A percentile compares a stretch with the other conserved stretches of the same genome.
Conservation (phyloP, 2,888 invertebrate species). For the Parochlus steinenii region DNA sequence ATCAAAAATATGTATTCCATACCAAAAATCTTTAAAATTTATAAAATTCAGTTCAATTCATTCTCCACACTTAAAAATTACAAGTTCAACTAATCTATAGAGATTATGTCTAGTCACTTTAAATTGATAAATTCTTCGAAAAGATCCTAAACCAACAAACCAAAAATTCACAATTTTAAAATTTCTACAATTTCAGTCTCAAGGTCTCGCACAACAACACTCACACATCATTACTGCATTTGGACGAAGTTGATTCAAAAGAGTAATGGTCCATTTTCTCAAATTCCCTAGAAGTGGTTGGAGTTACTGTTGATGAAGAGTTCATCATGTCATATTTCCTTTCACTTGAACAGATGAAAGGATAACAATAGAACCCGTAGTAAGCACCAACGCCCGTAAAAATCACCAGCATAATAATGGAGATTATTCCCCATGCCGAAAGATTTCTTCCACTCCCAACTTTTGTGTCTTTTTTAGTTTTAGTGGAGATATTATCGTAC, state of each 20-base stretch:
- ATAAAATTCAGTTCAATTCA: too few relatives aligned
- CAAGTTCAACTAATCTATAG: too few relatives aligned
- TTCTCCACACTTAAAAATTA: too few relatives aligned
- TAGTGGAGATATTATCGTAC: background rate
- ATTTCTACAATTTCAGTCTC: too few relatives aligned
- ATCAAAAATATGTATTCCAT: too few relatives aligned
- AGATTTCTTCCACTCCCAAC: slow-evolving; percentile 18
- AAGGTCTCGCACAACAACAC: too few relatives aligned
- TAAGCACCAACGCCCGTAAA: slow-evolving; percentile 38
- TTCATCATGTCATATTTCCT: slow-evolving; percentile 29
- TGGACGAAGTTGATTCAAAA: slow-evolving; percentile 9
- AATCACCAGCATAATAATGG: slow-evolving; percentile 35
- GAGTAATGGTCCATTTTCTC: slow-evolving; percentile 11
- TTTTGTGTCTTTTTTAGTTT: slow-evolving; percentile 6
- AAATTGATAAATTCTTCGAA: too few relatives aligned
- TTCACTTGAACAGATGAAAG: slow-evolving; percentile 35
- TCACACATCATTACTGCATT: slow-evolving; percentile 7
- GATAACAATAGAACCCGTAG: slow-evolving; percentile 48
- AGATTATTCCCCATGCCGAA: slow-evolving; percentile 48
- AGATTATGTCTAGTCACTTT: too few relatives aligned
- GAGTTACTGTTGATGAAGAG: slow-evolving; percentile 28
- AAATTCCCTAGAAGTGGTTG: slow-evolving; percentile 15
- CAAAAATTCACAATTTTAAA: too few relatives aligned
- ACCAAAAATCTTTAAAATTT: too few relatives aligned
- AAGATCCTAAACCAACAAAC: too few relatives aligned